These are phyloP conservation scores for Augochlora pura DNA, from an alignment of 1,140 invertebrate genomes.

Conservation along the genomic window DNA sequence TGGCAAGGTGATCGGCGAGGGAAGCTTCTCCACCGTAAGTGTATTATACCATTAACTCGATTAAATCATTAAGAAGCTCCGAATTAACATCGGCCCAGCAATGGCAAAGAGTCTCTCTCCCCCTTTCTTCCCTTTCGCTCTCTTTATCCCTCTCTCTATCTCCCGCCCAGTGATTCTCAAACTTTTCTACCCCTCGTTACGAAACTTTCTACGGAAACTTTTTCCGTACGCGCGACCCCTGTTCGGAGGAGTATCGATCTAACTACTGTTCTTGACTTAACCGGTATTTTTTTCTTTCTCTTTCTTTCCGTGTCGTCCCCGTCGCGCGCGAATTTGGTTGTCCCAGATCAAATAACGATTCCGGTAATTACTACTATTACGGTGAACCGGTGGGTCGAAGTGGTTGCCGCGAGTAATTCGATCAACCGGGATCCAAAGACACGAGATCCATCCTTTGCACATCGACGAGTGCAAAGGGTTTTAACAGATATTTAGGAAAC, in stretches of 20 bases:
- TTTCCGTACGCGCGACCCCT: neutral
- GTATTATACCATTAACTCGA: conserved; percentile 26
- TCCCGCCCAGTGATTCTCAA: conserved; percentile 5
- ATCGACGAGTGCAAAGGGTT: too few species aligned
- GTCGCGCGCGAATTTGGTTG: neutral
- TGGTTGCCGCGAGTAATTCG: too few species aligned
- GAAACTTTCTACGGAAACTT: conserved; percentile 31
- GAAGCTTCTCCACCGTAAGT: conserved; percentile 95
- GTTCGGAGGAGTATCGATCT: conserved; percentile 13
- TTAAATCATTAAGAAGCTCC: conserved; percentile 21
- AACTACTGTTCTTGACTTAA: conserved; percentile 4
- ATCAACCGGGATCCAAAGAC: too few species aligned
- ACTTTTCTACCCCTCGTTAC: conserved; percentile 22
- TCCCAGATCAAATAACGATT: too few species aligned
- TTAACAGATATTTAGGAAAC: too few species aligned
- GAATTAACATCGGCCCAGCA: neutral
- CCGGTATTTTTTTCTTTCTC: too few species aligned
- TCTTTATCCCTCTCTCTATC: neutral
- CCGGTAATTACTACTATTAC: neutral
- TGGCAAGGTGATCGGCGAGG: conserved; percentile 97
- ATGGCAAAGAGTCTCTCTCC: neutral
- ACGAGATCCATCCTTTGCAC: too few species aligned
- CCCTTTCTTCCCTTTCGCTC: neutral
- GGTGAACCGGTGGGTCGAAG: too few species aligned
- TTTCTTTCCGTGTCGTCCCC: too few species aligned